Evolutionary conservation across 35 echinoderm and acorn worm genomes (phyloP).

Genomic region (Chiridota heheva): DNA sequence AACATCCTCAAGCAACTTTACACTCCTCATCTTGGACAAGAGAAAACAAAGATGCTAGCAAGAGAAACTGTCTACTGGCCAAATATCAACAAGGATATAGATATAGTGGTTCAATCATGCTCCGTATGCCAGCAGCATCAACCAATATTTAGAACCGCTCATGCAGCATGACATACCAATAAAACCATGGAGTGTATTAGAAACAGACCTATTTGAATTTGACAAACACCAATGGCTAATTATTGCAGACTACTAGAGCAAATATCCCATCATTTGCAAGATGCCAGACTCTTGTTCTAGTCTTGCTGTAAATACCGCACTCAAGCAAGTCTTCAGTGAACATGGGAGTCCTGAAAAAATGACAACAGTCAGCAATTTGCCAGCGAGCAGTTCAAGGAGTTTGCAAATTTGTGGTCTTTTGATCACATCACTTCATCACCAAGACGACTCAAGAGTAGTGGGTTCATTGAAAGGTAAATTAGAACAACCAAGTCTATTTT

Average conservation of each 20-base stretch:
- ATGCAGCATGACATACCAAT: conserved; percentile 29
- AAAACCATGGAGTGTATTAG: conserved; percentile 27
- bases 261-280: conserved; percentile 13
- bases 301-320: neutral
- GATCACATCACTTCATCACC: conserved; percentile 45
- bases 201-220: conserved; percentile 19
- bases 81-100: conserved; percentile 58
- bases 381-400: conserved; percentile 12
- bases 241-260: conserved; percentile 44
- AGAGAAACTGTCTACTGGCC: conserved; percentile 71
- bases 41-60: conserved; percentile 49
- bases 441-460: conserved; percentile 14
- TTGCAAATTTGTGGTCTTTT: conserved; percentile 38
- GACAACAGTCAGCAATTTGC: conserved; percentile 50
- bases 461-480: conserved; percentile 19
- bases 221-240: conserved; percentile 24
- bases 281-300: neutral
- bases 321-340: conserved; percentile 29
- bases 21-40: conserved; percentile 19
- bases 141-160: conserved; percentile 27
- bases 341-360: conserved; percentile 38
- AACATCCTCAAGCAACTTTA: conserved; percentile 42
- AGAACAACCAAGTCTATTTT: conserved; percentile 23
- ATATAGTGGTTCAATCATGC: conserved; percentile 7
- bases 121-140: conserved; percentile 31